phyloP scores from a whole-genome alignment of 2,113 vertebrate genomes.

The Mus pahari region DNA sequence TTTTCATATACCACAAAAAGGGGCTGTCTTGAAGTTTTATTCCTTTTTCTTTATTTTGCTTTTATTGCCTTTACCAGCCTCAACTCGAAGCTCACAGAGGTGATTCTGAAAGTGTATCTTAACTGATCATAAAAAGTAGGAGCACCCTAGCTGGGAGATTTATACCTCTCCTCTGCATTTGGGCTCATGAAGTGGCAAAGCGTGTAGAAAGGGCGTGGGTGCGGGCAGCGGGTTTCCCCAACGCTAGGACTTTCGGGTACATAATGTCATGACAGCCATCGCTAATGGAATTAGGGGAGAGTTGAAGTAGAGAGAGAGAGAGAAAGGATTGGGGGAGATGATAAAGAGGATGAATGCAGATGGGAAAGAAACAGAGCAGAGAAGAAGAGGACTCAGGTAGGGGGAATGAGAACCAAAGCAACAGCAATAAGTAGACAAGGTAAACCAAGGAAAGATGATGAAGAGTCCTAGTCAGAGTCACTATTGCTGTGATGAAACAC shows the following conservation, averaged over 20 bases:
- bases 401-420: background rate
- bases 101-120: conserved; percentile 54
- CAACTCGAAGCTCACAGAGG: conserved; percentile 54
- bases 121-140: conserved; percentile 38
- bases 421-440: background rate
- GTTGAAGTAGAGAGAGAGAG: background rate
- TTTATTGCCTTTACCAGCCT: conserved; percentile 25
- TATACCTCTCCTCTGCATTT: conserved; percentile 43
- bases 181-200: conserved; percentile 27
- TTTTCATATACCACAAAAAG: background rate
- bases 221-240: background rate
- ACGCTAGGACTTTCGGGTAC: conserved; percentile 35
- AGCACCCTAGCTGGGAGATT: background rate
- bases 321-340: background rate
- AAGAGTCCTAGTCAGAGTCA: background rate
- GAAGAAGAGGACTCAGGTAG: background rate
- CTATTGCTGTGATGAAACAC: background rate
- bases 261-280: background rate
- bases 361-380: conserved; percentile 12
- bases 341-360: background rate
- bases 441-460: background rate
- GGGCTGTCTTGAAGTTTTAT: conserved; percentile 29
- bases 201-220: background rate
- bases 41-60: conserved; percentile 58
- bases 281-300: conserved; percentile 10